Percentiles rank a stretch among this genome's conserved stretches.
Evolutionary conservation across 2,113 vertebrate species (phyloP).

Genomic region (Paracyprichromis sp.): DNA sequence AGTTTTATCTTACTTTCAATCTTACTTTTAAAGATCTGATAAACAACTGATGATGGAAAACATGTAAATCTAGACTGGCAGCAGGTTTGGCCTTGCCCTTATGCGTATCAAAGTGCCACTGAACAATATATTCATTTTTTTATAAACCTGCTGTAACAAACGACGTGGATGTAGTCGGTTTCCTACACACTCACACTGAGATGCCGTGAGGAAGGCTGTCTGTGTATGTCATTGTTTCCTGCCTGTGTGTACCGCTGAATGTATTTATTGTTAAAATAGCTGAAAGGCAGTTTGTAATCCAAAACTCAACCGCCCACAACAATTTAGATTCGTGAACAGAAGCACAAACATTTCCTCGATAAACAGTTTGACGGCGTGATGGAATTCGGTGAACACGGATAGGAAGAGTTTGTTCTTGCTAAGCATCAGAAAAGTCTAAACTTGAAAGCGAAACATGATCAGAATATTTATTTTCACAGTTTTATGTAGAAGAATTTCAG

Average conservation of each 20-base stretch:
- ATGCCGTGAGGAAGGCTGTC: neutral
- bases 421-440: neutral
- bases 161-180: neutral
- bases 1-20: neutral
- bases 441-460: neutral
- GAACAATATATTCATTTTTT: neutral
- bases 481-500: neutral
- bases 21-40: neutral
- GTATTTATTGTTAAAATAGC: neutral
- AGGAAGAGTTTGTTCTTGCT: neutral
- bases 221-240: neutral
- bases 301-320: fast-evolving
- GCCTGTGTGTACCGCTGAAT: fast-evolving
- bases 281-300: neutral
- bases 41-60: neutral
- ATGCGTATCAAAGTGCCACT: neutral
- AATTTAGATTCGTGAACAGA: neutral
- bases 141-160: neutral
- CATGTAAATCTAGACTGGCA: neutral
- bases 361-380: neutral
- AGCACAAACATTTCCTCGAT: neutral
- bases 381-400: neutral
- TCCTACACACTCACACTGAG: neutral
- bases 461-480: neutral
- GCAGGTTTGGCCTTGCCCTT: neutral